Conservation (phyloP, 1,140 invertebrate species). For the Drosophila pallidifrons region DNA sequence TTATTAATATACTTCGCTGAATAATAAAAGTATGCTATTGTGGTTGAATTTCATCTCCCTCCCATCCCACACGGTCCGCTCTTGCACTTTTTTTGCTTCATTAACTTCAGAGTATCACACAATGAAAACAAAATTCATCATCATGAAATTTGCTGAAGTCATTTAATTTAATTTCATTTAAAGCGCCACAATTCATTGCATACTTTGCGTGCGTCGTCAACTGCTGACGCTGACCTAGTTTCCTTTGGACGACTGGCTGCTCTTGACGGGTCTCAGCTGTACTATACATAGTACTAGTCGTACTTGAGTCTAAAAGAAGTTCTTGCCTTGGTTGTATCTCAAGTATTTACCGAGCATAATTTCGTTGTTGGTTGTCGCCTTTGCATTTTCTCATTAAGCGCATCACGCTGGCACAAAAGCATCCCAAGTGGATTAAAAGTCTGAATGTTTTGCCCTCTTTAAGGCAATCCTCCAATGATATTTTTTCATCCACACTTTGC, state of each 20-base stretch:
- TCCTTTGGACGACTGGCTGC: conserved; percentile 23
- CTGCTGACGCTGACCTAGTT: conserved; percentile 63
- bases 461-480: conserved; percentile 6
- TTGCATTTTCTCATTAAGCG: conserved; percentile 80
- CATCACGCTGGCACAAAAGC: conserved; percentile 66
- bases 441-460: conserved; percentile 57
- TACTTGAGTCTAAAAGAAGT: conserved; percentile 17
- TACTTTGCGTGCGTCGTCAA: conserved; percentile 67
- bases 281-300: conserved; percentile 10
- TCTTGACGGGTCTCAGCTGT: conserved; percentile 24
- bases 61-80: not conserved
- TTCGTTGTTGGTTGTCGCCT: conserved; percentile 75
- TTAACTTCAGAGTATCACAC: conserved; percentile 31
- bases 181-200: conserved; percentile 70
- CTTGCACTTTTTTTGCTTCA: conserved; percentile 32
- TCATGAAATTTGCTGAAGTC: conserved; percentile 48
- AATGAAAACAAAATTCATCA: conserved; percentile 58
- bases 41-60: not conserved
- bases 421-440: conserved; percentile 36
- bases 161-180: conserved; percentile 66
- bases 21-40: not conserved
- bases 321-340: conserved; percentile 55
- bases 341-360: conserved; percentile 77
- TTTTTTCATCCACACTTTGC: conserved; percentile 7
- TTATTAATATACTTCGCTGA: not conserved